Conservation (phyloP, 2,797 vertebrate species). For the Sebastes kiyomatsui region DNA sequence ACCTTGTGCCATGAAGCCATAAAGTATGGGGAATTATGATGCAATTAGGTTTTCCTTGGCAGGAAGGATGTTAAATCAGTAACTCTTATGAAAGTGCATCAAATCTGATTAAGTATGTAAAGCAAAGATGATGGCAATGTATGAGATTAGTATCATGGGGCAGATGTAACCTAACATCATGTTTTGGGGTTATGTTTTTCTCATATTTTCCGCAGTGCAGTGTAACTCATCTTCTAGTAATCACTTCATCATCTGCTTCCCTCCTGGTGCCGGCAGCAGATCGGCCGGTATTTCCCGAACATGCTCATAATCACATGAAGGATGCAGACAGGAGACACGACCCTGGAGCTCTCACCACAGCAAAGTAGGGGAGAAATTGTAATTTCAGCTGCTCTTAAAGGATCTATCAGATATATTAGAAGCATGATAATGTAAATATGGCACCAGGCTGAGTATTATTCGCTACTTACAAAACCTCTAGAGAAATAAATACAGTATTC, state of each 20-base stretch:
- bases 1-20: conserved; percentile 9
- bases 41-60: conserved; percentile 23
- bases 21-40: conserved; percentile 29
- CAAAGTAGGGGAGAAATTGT: not conserved
- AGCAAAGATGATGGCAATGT: not conserved
- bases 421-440: conserved; percentile 2
- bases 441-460: not conserved
- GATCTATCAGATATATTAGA: conserved; percentile 20
- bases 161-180: not conserved
- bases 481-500: conserved; percentile 20
- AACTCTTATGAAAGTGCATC: not conserved
- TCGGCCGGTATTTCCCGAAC: not conserved
- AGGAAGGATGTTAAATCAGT: conserved; percentile 13
- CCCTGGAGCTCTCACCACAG: not conserved
- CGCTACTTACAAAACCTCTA: conserved; percentile 21
- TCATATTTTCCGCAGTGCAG: not conserved
- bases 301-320: conserved; percentile 35
- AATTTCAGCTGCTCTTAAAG: conserved; percentile 12
- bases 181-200: not conserved
- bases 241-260: conserved; percentile 41
- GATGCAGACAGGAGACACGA: not conserved
- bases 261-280: conserved; percentile 7
- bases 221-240: conserved; percentile 29
- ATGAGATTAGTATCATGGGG: not conserved
- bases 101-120: conserved; percentile 21